Base-by-base conservation (phyloP, 2,888 invertebrate genomes). In the Scaptomyza polygonia region DNA sequence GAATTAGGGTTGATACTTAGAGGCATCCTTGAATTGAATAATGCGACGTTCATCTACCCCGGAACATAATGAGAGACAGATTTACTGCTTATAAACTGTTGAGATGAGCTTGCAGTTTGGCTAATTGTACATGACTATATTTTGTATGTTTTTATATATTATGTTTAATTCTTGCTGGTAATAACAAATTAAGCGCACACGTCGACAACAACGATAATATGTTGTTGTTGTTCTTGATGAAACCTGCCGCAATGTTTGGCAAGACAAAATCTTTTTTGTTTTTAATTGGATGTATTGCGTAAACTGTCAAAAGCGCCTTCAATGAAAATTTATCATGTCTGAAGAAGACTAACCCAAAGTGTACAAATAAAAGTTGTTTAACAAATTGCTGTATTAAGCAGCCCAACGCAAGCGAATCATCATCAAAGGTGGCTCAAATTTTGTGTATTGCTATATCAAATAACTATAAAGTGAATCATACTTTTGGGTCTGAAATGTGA, bases 271-370 rank as follows among this genome's bases (percentile, higher is more conserved):
- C 30, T 44, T 57, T 78, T 55, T 65, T n/a, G n/a, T 77, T 61
- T 47, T 54, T 82, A 86, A 82, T 82, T 82, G 67, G 67, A 78
- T 86, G 78, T 84, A 84, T 85, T 85, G 76, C 82, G 73, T 72
- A 73, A 82, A 81, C 79, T 87, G 82, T 87, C 82, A 72, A 72
- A 45, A 81, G 67, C 64, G 65, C 43, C 76, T 65, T 65, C 82
- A 63, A 73, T 73, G 79, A 63, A 79, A 82, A 82, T 85, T 73
- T 69, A 85, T 82, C 83, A 87, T 79, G 52, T 45, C 42, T 48
- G 40, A 16, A 29, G 72, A 16, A 32, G 72, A 54, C 62, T 64
- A 58, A 34, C 42, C 61, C 58, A 62, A 66, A 59, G 44, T 66
- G 39, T 57, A 69, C 55, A 55, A 73, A 62, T 58, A 73, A 73